These are phyloP conservation scores for Carollia perspicillata DNA, from an alignment of 2,113 vertebrate species.

Conservation along the genomic window DNA sequence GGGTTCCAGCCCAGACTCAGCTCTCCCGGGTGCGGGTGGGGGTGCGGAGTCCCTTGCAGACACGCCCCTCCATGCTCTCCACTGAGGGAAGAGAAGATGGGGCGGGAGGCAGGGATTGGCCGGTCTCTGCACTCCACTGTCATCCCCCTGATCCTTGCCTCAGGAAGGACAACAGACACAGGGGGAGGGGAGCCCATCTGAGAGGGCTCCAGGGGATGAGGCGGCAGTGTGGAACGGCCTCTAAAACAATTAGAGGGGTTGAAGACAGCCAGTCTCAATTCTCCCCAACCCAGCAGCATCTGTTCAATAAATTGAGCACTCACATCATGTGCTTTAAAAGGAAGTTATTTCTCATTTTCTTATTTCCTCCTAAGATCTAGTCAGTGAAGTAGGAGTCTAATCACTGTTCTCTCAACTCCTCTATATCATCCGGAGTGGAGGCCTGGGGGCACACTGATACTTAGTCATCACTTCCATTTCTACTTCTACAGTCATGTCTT, in stretches of 20 bases:
- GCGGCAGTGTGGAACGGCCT: background rate
- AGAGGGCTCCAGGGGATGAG: background rate
- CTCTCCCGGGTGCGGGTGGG: rapidly evolving
- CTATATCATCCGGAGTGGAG: background rate
- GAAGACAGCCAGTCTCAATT: background rate
- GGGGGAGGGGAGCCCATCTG: background rate
- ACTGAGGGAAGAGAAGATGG: background rate
- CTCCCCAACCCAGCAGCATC: background rate
- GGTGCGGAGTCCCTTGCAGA: background rate
- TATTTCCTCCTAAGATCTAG: background rate
- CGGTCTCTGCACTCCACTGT: background rate
- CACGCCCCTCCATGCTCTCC: background rate
- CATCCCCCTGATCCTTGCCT: background rate
- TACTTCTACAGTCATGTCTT: background rate
- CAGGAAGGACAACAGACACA: background rate
- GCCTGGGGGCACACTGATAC: background rate
- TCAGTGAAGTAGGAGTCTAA: background rate
- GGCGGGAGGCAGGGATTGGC: background rate
- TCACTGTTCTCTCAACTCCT: background rate
- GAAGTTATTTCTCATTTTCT: slow-evolving; percentile 4
- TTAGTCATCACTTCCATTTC: background rate
- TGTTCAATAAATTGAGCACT: background rate
- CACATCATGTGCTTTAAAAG: background rate
- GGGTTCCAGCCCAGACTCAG: too few species aligned
- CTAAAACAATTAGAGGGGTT: background rate